Evolutionary conservation across 2,888 invertebrate species (phyloP), one percentile per base, ranked within the genome.

Genomic region (Cenopis cana): DNA sequence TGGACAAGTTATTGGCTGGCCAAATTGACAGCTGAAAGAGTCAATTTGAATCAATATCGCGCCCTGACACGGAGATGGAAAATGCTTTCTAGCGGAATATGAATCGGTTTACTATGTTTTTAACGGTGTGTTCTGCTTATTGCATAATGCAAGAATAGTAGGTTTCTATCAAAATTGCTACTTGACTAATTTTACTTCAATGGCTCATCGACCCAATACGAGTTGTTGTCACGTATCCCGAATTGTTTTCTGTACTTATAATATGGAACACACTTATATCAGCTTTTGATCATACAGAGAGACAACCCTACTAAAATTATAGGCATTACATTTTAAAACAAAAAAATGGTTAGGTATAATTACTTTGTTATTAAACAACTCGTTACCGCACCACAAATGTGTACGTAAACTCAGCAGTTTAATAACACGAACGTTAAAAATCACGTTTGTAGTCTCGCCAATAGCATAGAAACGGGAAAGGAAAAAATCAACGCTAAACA

Each of bases 401-500:
- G 52, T 54, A 54, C 65, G 64, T 38, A 70, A 66, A 70, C 50
- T 50, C 49, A 55, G 46, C 59, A 60, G 55, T 49, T 60, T 50
- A 50, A 59, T 29, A 69, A 69, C 54, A 29, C 41, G 36, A 54
- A 67, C 55, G 66, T 55, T 61, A 65, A 59, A 54, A 71, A 71
- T 71, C 73, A 66, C 73, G 65, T 69, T 69, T 38, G 4, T 36
- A 56, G 50, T 56, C 62, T 61, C 66, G 54, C 69, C 38, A 46
- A 54, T 20, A 50, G 67, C 66, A 71, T 50, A 68, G 57, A 73
- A 71, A 62, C 70, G 68, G 68, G 60, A 71, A 55, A 56, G 49
- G 69, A 66, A 69, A 66, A 66, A 65, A 66, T 69, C 65, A 65
- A 56, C 64, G 73, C 70, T 69, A 72, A 69, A 68, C 68, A 55